Evolutionary conservation across 1,140 invertebrate genomes (phyloP), one percentile per base, ranked within the genome.

Genomic region (Drosophila biarmipes): DNA sequence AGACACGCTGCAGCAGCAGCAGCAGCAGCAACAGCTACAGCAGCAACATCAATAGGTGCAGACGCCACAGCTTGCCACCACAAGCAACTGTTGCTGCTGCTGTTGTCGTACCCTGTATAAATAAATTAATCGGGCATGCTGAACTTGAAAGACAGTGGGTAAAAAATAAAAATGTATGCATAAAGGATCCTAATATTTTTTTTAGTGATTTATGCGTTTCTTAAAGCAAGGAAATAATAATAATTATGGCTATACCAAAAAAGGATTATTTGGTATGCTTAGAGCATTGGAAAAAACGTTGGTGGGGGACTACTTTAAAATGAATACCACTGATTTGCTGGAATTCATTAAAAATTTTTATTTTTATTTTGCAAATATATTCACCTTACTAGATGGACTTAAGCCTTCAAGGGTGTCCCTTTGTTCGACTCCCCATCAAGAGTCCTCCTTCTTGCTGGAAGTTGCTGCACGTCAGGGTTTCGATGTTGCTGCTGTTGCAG

Each of bases 41-140:
- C 37, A 67, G 40, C 76, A 62, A 51, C 57, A 55, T 38, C 66
- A 73, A 73, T 80, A 85, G 82, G 57, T 76, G 73, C 62, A 90
- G 85, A 85, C 78, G 82, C 74, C 74, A 89, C 82, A 89, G 78
- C 78, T 82, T 78, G 80, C 59, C 80, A 74, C 58, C 46, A 63
- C 75, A 64, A 73, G 75, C 75, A 89, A 89, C 84, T 79, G 84
- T 84, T 89, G 78, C 82, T 78, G 84, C 72, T 73, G 84, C 76
- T 73, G 75, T 76, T 49, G 48, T 51, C 8, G 12, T 64, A 42
- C 35, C 45, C 45, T 64, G 24, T n/a, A 51, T 0, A 19, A 34
- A 45, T 7, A 2, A 7, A 19, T 10, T 40, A 0, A 10, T 4
- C 1, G 21, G 15, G 31, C 4, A 2, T 51, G 5, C 10, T 31